Evolutionary conservation across 2,888 invertebrate species (phyloP).

Genomic region (Diplolepis rosae): DNA sequence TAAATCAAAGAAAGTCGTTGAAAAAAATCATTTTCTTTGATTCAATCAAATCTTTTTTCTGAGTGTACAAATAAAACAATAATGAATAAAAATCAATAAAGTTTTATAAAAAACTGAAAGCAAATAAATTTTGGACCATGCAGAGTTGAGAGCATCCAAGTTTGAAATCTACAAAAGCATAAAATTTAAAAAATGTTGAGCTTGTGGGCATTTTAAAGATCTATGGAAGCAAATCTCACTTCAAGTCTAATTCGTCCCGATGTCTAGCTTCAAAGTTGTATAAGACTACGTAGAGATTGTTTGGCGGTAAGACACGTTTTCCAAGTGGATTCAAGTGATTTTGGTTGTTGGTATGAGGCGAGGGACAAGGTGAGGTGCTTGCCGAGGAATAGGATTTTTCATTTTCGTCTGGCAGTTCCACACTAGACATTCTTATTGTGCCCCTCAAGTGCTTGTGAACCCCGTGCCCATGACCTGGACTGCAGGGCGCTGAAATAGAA

Average conservation of each 20-base stretch:
- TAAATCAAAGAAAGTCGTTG: too few species aligned
- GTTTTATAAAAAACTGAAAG: too few species aligned
- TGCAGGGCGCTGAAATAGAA: conserved; percentile 79
- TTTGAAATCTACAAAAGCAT: neutral
- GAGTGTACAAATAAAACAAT: too few species aligned
- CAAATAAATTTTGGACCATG: neutral
- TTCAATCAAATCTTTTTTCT: too few species aligned
- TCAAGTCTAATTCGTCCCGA: conserved; percentile 94
- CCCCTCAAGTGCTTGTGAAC: conserved; percentile 82
- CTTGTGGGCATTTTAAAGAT: conserved; percentile 15
- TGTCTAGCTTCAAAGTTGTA: conserved; percentile 97
- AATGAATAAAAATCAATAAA: too few species aligned
- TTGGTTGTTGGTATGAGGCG: conserved; percentile 78
- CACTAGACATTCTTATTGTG: conserved; percentile 93
- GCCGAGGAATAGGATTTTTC: conserved; percentile 93
- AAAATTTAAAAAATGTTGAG: neutral
- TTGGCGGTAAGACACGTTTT: conserved; percentile 81
- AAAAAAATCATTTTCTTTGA: too few species aligned
- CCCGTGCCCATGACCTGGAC: conserved; percentile 83
- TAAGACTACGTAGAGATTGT: conserved; percentile 93
- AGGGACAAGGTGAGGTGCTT: conserved; percentile 94
- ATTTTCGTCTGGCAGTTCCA: conserved; percentile 92
- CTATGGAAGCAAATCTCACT: conserved; percentile 74
- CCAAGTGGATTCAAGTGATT: conserved; percentile 67
- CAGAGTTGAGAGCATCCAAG: neutral